Conservation (phyloP, 2,797 vertebrate genomes). For the Sebastes oblongus region DNA sequence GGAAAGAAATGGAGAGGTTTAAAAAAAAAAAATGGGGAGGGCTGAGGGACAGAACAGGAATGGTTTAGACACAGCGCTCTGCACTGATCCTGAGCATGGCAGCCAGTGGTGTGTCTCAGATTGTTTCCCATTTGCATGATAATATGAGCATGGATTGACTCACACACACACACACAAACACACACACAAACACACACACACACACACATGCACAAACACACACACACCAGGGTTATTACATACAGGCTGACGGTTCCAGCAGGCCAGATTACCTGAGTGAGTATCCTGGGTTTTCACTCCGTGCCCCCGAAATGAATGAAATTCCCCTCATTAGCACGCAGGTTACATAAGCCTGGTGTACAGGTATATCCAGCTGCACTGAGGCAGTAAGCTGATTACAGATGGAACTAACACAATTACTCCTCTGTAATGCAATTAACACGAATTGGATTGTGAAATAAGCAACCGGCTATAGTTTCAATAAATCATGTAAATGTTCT, state of each 20-base stretch:
- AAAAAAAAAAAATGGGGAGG: neutral
- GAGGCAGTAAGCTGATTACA: conserved; percentile 79
- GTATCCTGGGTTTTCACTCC: conserved; percentile 58
- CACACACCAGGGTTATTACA: conserved; percentile 53
- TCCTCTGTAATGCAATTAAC: conserved; percentile 71
- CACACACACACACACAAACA: conserved; percentile 4
- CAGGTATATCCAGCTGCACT: conserved; percentile 72
- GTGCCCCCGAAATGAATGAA: conserved; percentile 62
- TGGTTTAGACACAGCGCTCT: conserved; percentile 70
- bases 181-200: conserved; percentile 5
- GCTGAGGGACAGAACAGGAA: conserved; percentile 39
- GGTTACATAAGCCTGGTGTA: conserved; percentile 67
- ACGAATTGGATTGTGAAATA: conserved; percentile 67
- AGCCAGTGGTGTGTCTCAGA: conserved; percentile 71
- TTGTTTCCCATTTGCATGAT: conserved; percentile 79
- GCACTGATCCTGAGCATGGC: conserved; percentile 68
- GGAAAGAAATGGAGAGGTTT: conserved; percentile 36
- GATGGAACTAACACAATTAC: conserved; percentile 78
- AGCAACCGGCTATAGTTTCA: conserved; percentile 35
- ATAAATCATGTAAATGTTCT: conserved; percentile 44
- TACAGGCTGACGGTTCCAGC: conserved; percentile 51
- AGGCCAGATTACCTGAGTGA: conserved; percentile 68
- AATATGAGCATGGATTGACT: conserved; percentile 63
- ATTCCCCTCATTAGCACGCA: conserved; percentile 56
- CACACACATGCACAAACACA: neutral